phyloP scores from a whole-genome alignment of 2,113 vertebrate species.

The Micromys minutus region DNA sequence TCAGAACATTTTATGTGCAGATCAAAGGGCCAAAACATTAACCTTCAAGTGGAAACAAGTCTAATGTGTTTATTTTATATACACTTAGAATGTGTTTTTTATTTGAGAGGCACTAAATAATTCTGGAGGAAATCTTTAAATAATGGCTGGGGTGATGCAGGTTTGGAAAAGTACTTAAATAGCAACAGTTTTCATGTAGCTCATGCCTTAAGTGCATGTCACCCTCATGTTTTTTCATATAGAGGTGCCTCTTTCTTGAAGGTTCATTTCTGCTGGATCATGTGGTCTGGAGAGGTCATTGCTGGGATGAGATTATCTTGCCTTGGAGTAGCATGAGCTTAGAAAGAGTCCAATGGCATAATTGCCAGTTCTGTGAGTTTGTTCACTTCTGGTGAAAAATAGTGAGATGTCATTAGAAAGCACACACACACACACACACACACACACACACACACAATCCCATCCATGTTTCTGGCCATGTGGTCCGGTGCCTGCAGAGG shows the following conservation, averaged over 20 bases:
- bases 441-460: too few species aligned
- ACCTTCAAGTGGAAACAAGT: background rate
- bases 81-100: constrained; percentile 55
- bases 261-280: background rate
- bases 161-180: background rate
- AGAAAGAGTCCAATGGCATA: background rate
- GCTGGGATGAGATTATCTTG: background rate
- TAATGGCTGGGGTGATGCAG: background rate
- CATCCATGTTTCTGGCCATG: background rate
- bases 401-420: background rate
- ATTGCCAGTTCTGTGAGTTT: background rate
- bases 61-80: constrained; percentile 35
- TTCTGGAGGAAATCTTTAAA: constrained; percentile 32
- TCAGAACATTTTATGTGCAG: constrained; percentile 35
- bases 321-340: background rate
- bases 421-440: too few species aligned
- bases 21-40: constrained; percentile 20
- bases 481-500: too few species aligned
- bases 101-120: constrained; percentile 28
- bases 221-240: background rate
- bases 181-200: background rate
- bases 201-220: background rate
- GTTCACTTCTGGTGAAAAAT: background rate
- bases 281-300: background rate
- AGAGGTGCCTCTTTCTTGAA: background rate